A percentile compares a stretch with the other conserved stretches of the same genome.
Evolutionary conservation across 2,888 invertebrate genomes (phyloP).

Genomic region (Polydrusus pterygomalis): DNA sequence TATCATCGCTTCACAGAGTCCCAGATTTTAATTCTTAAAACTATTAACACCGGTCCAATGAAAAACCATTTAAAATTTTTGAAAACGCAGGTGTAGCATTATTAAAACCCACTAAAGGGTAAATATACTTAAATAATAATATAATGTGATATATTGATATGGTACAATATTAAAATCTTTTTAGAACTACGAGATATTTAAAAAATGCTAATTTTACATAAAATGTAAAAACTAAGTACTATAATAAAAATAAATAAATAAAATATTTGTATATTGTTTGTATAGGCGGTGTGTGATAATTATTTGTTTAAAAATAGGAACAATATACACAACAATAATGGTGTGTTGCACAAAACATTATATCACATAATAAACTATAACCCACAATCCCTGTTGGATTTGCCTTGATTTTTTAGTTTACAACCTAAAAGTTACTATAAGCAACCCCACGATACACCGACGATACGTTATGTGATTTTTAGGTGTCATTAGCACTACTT

Average conservation of each 20-base stretch:
- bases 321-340: neutral
- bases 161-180: neutral
- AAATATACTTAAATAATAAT: neutral
- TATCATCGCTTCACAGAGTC: too few relatives aligned
- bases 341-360: neutral
- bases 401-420: too few relatives aligned
- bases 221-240: neutral
- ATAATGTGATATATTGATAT: neutral
- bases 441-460: too few relatives aligned
- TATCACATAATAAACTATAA: neutral
- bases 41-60: too few relatives aligned
- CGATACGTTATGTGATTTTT: too few relatives aligned
- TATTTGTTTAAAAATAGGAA: conserved; percentile 16
- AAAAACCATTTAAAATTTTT: too few relatives aligned
- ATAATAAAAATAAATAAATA: conserved; percentile 17
- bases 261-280: conserved; percentile 4
- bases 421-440: too few relatives aligned
- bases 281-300: neutral
- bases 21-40: too few relatives aligned
- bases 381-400: too few relatives aligned
- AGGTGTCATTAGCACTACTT: too few relatives aligned
- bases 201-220: neutral
- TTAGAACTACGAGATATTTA: neutral
- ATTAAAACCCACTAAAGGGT: too few relatives aligned
- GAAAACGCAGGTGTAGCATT: too few relatives aligned